Base-by-base conservation (phyloP, 2,888 invertebrate genomes). In the Axea sp. region DNA sequence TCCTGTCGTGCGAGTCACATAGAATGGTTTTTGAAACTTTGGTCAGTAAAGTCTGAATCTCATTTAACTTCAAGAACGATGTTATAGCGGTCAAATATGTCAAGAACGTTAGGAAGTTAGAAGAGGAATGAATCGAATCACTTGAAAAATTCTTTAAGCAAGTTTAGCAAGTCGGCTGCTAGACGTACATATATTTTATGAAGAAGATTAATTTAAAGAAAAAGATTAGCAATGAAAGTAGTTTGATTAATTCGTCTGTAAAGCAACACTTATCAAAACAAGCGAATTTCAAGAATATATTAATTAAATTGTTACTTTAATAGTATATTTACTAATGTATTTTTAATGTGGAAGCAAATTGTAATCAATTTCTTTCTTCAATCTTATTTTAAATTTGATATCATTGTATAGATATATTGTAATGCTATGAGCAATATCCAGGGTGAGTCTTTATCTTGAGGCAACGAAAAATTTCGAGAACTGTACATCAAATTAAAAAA, bases 81-180 rank as follows among this genome's bases (percentile, higher is more conserved):
- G 57, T 67, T 67, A 67, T 57, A 47, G 67, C 53, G 67, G 67
- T 57, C 67, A 67, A 67, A 57, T 65, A 65, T 65, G 53, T 55
- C 55, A 47, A 65, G 47, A 43, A 55, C 65, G 55, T 65, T 28
- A 65, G 65, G 28, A 37, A 65, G 41, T 65, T 55, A 22, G 45
- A 47, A 55, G 45, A 47, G 35, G 28, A 65, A 55, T 55, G 65
- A 65, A 67, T 57, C 67, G 55, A 53, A 55, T 55, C 45, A 30
- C 37, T 55, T 65, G 55, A 53, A 65, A 65, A 47, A 65, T 43
- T 55, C 65, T 55, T 55, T 47, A 37, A 65, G 47, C 65, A 65
- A 65, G 65, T 65, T 65, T 65, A 55, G 65, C 65, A 65, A 65
- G 45, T 47, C 51, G 53, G 45, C 35, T 26, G 26, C 35, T 26